phyloP scores from a whole-genome alignment of 2,888 invertebrate species.

The Halictus ligatus region DNA sequence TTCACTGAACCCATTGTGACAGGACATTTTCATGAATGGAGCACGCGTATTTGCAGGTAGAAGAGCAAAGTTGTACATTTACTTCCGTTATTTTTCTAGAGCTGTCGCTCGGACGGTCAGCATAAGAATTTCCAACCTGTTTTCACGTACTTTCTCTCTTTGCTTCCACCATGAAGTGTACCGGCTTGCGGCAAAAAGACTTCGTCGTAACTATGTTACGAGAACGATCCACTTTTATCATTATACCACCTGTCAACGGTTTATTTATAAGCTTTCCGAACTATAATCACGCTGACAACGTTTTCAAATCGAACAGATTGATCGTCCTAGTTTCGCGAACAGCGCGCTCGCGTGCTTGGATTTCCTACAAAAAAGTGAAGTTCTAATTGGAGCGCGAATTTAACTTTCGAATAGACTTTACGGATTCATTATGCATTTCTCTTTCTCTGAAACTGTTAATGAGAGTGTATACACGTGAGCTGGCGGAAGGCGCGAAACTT shows the following conservation, averaged over 20 bases:
- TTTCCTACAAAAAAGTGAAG: background rate
- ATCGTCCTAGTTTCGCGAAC: background rate
- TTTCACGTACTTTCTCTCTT: slow-evolving; percentile 64
- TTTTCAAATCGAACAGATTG: background rate
- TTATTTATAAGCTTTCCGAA: background rate
- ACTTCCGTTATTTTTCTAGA: slow-evolving; percentile 19
- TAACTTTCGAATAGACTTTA: slow-evolving; percentile 1
- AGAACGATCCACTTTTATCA: slow-evolving; percentile 40
- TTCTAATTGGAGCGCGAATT: background rate
- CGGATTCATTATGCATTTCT: background rate
- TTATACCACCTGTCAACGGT: background rate
- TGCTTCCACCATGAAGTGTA: slow-evolving; percentile 19
- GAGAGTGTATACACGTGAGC: background rate
- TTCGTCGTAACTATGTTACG: slow-evolving; percentile 41
- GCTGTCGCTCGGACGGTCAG: background rate
- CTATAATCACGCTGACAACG: background rate
- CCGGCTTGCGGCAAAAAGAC: slow-evolving; percentile 26
- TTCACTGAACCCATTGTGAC: background rate
- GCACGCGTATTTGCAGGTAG: background rate
- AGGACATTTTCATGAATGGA: background rate
- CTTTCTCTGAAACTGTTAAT: background rate
- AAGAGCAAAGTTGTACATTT: background rate
- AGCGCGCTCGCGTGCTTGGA: background rate
- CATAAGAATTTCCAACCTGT: slow-evolving; percentile 45
- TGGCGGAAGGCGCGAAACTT: background rate